phyloP scores from a whole-genome alignment of 2,888 invertebrate genomes.

The Mimachlamys varia region DNA sequence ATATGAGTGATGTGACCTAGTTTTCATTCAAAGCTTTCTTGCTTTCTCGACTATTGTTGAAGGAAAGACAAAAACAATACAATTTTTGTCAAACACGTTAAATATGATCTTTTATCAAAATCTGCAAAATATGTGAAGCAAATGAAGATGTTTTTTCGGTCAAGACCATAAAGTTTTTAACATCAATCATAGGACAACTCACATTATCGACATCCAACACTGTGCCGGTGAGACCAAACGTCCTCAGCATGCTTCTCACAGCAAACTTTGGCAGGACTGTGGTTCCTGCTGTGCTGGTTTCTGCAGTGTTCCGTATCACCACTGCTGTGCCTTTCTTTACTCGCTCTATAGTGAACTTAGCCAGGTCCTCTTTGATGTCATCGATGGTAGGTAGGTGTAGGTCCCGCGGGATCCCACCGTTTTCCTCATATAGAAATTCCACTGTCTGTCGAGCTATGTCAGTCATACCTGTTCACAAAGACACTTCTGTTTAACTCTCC shows the following conservation, averaged over 20 bases:
- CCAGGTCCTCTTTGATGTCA: constrained; percentile 80
- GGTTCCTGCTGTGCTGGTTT: constrained; percentile 64
- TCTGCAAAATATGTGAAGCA: neutral
- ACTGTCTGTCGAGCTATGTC: constrained; percentile 82
- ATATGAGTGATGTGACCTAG: no score
- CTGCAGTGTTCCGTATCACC: constrained; percentile 72
- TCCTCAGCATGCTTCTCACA: constrained; percentile 79
- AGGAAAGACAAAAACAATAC: no score
- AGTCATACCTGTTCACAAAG: constrained; percentile 76
- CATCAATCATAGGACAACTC: constrained; percentile 44
- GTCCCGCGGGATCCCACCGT: constrained; percentile 81
- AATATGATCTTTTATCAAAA: neutral
- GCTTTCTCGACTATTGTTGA: no score
- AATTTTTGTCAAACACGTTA: no score
- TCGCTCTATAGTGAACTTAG: constrained; percentile 80
- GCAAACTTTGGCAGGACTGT: constrained; percentile 79
- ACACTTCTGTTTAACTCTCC: neutral
- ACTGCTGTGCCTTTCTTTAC: constrained; percentile 80
- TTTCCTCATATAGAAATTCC: constrained; percentile 81
- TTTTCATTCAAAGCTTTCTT: no score
- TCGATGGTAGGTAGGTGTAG: constrained; percentile 81
- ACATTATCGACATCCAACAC: constrained; percentile 80
- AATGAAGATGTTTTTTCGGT: no score
- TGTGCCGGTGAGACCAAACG: constrained; percentile 80
- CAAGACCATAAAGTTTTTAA: neutral